These are phyloP conservation scores for Peromyscus californicus DNA, from an alignment of 2,113 vertebrate species.

Conservation along the genomic window DNA sequence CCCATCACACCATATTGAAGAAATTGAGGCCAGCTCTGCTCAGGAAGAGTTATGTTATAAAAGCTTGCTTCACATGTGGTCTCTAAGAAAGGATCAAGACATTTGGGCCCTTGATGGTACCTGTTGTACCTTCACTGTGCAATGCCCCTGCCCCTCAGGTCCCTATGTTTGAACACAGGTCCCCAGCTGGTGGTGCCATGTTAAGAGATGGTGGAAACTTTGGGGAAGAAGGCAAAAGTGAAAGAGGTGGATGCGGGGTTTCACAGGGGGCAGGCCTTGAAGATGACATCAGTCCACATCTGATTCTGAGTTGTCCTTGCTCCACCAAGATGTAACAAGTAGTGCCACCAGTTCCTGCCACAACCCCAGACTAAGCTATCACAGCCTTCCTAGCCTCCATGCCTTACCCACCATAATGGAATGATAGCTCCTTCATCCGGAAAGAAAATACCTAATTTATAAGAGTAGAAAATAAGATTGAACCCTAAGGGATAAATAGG, in stretches of 20 bases:
- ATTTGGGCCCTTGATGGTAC: too few species aligned
- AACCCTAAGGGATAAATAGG: constrained; percentile 1
- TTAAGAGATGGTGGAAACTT: neutral
- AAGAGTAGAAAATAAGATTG: neutral
- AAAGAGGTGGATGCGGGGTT: neutral
- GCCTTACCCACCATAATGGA: neutral
- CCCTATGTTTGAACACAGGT: neutral
- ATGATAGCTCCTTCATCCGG: neutral
- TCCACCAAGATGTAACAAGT: neutral
- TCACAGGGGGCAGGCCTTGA: neutral
- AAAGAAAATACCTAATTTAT: neutral
- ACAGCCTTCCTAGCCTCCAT: neutral
- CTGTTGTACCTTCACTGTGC: too few species aligned
- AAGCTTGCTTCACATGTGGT: neutral
- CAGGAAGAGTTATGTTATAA: neutral
- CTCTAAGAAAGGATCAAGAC: neutral
- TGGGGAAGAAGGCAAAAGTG: neutral
- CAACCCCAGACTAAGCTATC: neutral
- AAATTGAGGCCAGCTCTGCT: neutral
- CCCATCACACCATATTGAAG: neutral
- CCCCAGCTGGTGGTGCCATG: neutral
- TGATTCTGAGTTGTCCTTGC: neutral
- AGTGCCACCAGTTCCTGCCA: too few species aligned
- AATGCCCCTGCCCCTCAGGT: too few species aligned
- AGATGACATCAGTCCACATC: neutral